phyloP scores from a whole-genome alignment of 1,140 invertebrate species.

The Musca domestica region DNA sequence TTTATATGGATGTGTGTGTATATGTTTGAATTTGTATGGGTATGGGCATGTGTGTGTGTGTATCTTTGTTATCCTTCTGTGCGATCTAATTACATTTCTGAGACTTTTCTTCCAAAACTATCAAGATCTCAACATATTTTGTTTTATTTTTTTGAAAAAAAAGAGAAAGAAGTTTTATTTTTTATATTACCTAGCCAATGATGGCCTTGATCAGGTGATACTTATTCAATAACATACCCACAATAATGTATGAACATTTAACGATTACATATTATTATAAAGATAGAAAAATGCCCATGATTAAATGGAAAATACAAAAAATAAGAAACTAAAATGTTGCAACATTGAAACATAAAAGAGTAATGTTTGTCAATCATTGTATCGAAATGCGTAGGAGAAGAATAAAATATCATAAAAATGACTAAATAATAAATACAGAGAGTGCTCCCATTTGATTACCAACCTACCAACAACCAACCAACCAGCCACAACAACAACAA shows the following conservation, averaged over 20 bases:
- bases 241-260: too few species aligned
- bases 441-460: conserved; percentile 16
- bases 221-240: too few species aligned
- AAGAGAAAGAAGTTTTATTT: conserved; percentile 23
- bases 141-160: background rate
- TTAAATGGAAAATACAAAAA: background rate
- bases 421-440: background rate
- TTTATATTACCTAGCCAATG: background rate
- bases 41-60: too few species aligned
- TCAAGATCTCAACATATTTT: background rate
- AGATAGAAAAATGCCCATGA: background rate
- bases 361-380: background rate
- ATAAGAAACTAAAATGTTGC: conserved; percentile 7
- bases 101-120: too few species aligned
- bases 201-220: too few species aligned
- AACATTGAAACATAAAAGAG: conserved; percentile 19
- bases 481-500: background rate
- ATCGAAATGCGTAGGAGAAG: too few species aligned
- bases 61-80: too few species aligned
- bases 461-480: background rate
- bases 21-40: too few species aligned
- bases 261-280: too few species aligned
- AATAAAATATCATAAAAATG: too few species aligned
- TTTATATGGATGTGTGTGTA: conserved; percentile 1
- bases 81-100: too few species aligned